These are phyloP conservation scores for Epinephelus malabaricus DNA, from an alignment of 2,797 vertebrate species.

Conservation along the genomic window DNA sequence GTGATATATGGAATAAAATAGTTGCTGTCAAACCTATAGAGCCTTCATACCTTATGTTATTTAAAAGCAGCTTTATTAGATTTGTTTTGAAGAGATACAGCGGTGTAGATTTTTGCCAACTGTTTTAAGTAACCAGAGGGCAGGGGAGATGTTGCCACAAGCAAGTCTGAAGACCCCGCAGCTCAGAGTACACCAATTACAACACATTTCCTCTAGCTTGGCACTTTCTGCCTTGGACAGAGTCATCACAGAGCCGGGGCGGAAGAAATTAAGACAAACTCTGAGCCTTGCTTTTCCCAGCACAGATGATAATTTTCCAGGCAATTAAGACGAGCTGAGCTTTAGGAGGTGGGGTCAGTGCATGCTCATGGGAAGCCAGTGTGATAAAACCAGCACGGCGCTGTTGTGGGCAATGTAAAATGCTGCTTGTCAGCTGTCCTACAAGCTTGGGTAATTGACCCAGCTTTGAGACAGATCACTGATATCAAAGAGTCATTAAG, in stretches of 20 bases:
- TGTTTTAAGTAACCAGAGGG: slow-evolving; percentile 66
- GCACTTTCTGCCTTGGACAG: slow-evolving; percentile 71
- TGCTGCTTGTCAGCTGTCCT: slow-evolving; percentile 79
- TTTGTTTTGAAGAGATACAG: slow-evolving; percentile 23
- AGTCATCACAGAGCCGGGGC: slow-evolving; percentile 60
- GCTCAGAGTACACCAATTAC: slow-evolving; percentile 76
- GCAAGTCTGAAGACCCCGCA: slow-evolving; percentile 63
- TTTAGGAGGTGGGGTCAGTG: slow-evolving; percentile 74
- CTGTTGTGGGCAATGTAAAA: slow-evolving; percentile 74
- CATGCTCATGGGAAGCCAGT: slow-evolving; percentile 64
- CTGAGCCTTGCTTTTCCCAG: slow-evolving; percentile 61
- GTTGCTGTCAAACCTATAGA: slow-evolving; percentile 1
- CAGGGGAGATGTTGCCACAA: slow-evolving; percentile 63
- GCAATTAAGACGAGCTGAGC: slow-evolving; percentile 78
- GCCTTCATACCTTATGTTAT: background rate
- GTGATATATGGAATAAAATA: background rate
- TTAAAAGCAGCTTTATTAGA: slow-evolving; percentile 8
- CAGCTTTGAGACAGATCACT: slow-evolving; percentile 69
- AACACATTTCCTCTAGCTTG: slow-evolving; percentile 68
- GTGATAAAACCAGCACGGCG: slow-evolving; percentile 61
- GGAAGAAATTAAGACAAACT: slow-evolving; percentile 73
- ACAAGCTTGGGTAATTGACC: slow-evolving; percentile 80
- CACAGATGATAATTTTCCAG: slow-evolving; percentile 83
- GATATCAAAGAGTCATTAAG: slow-evolving; percentile 75
- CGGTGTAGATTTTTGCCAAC: slow-evolving; percentile 50